Base-by-base conservation (phyloP, 2,888 invertebrate genomes). In the Oscheius sp. region DNA sequence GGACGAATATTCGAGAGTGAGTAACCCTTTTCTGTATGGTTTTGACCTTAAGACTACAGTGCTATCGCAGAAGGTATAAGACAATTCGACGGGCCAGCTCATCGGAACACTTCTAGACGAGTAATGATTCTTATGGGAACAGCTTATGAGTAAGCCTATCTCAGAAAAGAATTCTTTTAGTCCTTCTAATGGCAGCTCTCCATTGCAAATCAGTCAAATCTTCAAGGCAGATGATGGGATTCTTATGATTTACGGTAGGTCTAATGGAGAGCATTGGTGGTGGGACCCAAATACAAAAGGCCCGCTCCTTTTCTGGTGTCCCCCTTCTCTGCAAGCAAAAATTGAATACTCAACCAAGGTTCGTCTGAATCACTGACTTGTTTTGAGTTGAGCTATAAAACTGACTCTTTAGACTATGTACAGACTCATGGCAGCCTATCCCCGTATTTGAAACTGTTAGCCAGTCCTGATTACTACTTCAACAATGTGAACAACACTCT, bases 181-280 rank as follows among this genome's bases (percentile, higher is more conserved):
- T 42, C 33, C 50, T 1, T 10, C 1, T 10, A 2, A 32, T 29
- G n/a, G 21, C 2, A 21, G 11, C 9, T 63, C 50, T 42, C 48
- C 48, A 21, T 7, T 21, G 11, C 50, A 63, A 21, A 7, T 48
- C 21, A 33, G 21, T 3, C 5, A 47, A 9, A 63, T 11, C 21
- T 63, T 63, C 32, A 50, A 37, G 29, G n/a, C 7, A 21, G 47
- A 47, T n/a, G 63, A 47, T 10, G 63, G 63, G 47, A 37, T 63
- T 11, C 11, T 63, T 29, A 63, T 63, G 7, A 47, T 63, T 1
- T 63, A 63, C 63, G 47, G 63, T 63, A 48, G 37, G 63, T 60
- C 42, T 13, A n/a, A 21, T 42, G 3, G 42, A 21, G 21, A 21
- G 21, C 21, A 21, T 21, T 21, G 21, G 21, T 21, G 21, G 21